A percentile compares a stretch with the other conserved stretches of the same genome.
Evolutionary conservation across 2,797 vertebrate species (phyloP).

Genomic region (Poecile montanus): DNA sequence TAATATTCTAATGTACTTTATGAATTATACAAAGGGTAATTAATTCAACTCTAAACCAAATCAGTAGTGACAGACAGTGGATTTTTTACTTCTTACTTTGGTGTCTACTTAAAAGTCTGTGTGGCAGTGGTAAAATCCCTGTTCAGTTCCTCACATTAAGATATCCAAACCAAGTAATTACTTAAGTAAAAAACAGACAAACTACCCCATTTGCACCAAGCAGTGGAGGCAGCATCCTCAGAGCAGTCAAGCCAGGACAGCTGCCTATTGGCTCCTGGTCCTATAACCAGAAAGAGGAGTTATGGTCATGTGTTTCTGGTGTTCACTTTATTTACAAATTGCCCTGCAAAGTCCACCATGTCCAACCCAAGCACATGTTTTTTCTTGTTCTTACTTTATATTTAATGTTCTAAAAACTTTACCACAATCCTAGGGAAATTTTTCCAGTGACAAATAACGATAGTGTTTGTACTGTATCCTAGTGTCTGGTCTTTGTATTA

Average conservation of each 20-base stretch:
- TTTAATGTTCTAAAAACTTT: background rate
- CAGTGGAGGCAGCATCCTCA: background rate
- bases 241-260: background rate
- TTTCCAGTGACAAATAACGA: background rate
- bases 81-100: background rate
- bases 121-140: background rate
- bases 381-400: background rate
- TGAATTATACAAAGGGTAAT: conserved; percentile 58
- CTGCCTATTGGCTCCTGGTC: background rate
- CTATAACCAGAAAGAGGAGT: background rate
- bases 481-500: background rate
- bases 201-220: background rate
- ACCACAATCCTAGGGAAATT: background rate
- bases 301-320: background rate
- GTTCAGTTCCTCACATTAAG: background rate
- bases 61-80: background rate
- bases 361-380: background rate
- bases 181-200: background rate
- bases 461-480: background rate
- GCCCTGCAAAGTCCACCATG: background rate
- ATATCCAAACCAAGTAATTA: background rate
- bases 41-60: conserved; percentile 8
- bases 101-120: background rate
- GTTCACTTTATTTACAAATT: background rate
- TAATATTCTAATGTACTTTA: conserved; percentile 46